Evolutionary conservation across 2,113 vertebrate genomes (phyloP), one percentile per base, ranked within the genome.

Genomic region (Deroptyus accipitrinus): DNA sequence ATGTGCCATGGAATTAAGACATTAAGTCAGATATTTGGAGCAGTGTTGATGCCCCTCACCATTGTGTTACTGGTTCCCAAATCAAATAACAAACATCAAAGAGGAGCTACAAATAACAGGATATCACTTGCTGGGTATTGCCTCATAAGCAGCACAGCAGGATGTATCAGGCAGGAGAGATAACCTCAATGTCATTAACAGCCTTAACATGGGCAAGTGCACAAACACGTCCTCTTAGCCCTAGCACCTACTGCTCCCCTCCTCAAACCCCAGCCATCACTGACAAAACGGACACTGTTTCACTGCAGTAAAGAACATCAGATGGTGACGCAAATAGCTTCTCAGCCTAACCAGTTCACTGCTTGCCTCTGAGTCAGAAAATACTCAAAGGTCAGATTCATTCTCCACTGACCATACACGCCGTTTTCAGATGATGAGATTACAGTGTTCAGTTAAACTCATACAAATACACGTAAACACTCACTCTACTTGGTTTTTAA

Each of bases 41-140:
- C 14, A 24, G 49, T 73, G 91, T 62, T 69, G 41, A 82, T 70
- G 62, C 23, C 37, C 6, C 73, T 84, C 57, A 59, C 52, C 62
- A 73, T 24, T 84, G 24, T 64, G 31, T 48, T 83, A 86, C 39
- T 64, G 63, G 48, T 41, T 94, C 74, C 81, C 66, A 94, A 94
- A 87, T 73, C 44, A 89, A 85, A 61, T 75, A 66, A 74, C 27
- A 88, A 75, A 88, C 78, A 86, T 94, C 91, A 94, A 96, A 97
- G 77, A 85, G 88, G 91, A 86, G 63, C 33, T 75, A 69, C 51
- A 86, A 96, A 95, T 49, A 94, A 96, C 91, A 96, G 95, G 96
- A 94, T 96, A 92, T 72, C 5, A 0, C 83, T 92, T 89, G 88
- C 91, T 92, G 83, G 55, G 62, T 69, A 86, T 31, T 86, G 86